A percentile compares a stretch with the other conserved stretches of the same genome.
phyloP scores from a whole-genome alignment of 2,797 vertebrate species.

The Sebastes aleutianus region DNA sequence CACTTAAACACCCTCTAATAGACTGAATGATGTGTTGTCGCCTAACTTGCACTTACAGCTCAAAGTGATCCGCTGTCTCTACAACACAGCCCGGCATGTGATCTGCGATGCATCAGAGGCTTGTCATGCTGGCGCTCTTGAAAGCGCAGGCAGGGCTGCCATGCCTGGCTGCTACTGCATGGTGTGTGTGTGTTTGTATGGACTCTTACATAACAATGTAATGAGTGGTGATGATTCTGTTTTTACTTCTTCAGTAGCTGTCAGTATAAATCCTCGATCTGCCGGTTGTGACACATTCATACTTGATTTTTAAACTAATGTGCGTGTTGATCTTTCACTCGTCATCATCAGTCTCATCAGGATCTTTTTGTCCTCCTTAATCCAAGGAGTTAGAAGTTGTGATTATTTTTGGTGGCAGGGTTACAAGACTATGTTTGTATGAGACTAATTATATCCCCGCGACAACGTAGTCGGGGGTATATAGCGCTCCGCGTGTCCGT shows the following conservation, averaged over 20 bases:
- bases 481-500: too few relatives aligned
- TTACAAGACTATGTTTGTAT: not conserved
- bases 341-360: not conserved
- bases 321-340: not conserved
- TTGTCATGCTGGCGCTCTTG: constrained; percentile 55
- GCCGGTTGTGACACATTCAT: not conserved
- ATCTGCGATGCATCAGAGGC: constrained; percentile 52
- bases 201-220: constrained; percentile 32
- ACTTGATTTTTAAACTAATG: not conserved
- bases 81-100: constrained; percentile 48
- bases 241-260: constrained; percentile 7
- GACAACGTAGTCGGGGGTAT: too few relatives aligned
- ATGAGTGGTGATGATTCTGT: constrained; percentile 2
- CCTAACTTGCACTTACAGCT: constrained; percentile 14
- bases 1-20: constrained; percentile 4
- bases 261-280: not conserved
- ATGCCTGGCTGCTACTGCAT: constrained; percentile 9
- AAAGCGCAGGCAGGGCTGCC: constrained; percentile 20
- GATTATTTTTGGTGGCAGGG: not conserved
- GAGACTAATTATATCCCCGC: not conserved
- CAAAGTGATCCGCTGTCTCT: constrained; percentile 35
- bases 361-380: too few relatives aligned
- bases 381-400: not conserved
- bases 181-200: constrained; percentile 18
- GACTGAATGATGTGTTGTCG: not conserved